Conservation (phyloP, 2,888 invertebrate species). For the Tenthredo livida region DNA sequence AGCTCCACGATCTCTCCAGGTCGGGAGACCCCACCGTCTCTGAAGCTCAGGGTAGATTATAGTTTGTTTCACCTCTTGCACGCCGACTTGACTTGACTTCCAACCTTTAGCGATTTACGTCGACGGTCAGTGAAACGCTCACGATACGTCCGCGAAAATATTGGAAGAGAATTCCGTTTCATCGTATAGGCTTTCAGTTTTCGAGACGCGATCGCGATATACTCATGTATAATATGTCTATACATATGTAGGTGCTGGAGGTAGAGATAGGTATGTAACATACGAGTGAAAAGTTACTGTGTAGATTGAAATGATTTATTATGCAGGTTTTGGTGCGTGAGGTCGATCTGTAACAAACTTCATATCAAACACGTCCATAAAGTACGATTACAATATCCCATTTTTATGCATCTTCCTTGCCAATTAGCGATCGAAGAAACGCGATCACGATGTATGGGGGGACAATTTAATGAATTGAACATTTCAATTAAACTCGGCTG, state of each 20-base stretch:
- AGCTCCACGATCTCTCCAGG: conserved; percentile 5
- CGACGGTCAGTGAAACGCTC: not conserved
- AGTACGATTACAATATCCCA: not conserved
- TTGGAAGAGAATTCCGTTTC: not conserved
- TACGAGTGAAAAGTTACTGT: not conserved
- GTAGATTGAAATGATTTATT: not conserved
- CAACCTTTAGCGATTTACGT: not conserved
- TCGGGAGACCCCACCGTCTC: conserved; percentile 8
- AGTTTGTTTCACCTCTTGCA: not conserved
- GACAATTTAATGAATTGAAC: not conserved
- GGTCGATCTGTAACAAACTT: conserved; percentile 59
- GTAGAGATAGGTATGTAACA: not conserved
- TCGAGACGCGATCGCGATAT: not conserved
- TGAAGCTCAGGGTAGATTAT: not conserved
- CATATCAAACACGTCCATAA: conserved; percentile 59
- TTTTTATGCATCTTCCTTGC: not conserved
- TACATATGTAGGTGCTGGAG: too few relatives aligned
- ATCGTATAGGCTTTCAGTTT: not conserved
- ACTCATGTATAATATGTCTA: too few relatives aligned
- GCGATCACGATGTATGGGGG: not conserved
- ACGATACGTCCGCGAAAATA: not conserved
- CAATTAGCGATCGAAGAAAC: conserved; percentile 33
- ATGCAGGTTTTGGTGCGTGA: not conserved
- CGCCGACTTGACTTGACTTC: not conserved
- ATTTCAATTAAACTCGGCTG: not conserved